phyloP scores from a whole-genome alignment of 2,113 vertebrate species.

The Chaenocephalus aceratus region DNA sequence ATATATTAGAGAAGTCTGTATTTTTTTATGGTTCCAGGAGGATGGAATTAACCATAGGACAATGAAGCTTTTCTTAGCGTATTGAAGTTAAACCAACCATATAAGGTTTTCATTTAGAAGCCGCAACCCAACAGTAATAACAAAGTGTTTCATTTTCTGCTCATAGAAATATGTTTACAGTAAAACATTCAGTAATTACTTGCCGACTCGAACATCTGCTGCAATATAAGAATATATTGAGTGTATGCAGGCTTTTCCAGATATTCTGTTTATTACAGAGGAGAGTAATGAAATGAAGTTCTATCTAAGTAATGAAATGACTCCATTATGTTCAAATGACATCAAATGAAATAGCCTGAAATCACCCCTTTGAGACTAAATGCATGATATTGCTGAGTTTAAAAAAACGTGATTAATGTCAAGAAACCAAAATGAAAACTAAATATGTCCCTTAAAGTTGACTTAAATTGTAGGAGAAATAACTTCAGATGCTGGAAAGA shows the following conservation, averaged over 20 bases:
- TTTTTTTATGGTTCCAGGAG: constrained; percentile 49
- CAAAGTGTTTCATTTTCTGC: constrained; percentile 76
- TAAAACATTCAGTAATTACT: constrained; percentile 45
- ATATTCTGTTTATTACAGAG: constrained; percentile 52
- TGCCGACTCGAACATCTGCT: constrained; percentile 57
- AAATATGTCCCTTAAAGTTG: constrained; percentile 10
- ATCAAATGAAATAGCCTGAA: background rate
- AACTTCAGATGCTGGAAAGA: background rate
- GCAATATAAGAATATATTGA: constrained; percentile 47
- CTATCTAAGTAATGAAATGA: constrained; percentile 27
- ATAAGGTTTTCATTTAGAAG: constrained; percentile 46
- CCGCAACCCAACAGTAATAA: constrained; percentile 40
- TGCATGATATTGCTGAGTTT: background rate
- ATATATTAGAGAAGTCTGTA: constrained; percentile 21
- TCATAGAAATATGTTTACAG: constrained; percentile 61
- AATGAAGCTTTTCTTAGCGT: constrained; percentile 47
- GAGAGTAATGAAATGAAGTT: constrained; percentile 22
- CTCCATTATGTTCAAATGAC: constrained; percentile 27
- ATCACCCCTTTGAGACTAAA: constrained; percentile 14
- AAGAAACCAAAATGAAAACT: background rate
- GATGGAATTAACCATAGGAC: constrained; percentile 38
- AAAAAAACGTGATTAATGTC: background rate
- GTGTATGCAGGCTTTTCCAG: constrained; percentile 26
- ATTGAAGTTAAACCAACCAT: constrained; percentile 50
- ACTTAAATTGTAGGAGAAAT: constrained; percentile 1